A percentile compares a stretch with the other conserved stretches of the same genome.
phyloP scores from a whole-genome alignment of 1,140 invertebrate species.

The Drosophila tropicalis region DNA sequence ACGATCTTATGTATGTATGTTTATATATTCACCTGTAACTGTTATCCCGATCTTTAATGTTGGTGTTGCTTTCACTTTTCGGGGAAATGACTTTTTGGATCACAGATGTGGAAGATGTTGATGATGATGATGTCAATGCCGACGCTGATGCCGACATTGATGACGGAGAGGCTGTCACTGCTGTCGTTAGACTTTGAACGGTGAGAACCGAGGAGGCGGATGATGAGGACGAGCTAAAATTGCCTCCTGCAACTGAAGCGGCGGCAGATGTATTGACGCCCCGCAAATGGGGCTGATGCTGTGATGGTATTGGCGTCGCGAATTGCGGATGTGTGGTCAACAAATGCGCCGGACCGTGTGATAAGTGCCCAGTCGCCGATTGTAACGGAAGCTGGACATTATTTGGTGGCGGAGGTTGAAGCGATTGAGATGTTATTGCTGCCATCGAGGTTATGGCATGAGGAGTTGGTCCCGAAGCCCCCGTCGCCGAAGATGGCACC shows the following conservation, averaged over 20 bases:
- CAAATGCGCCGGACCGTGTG: slow-evolving; percentile 57
- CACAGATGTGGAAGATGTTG: slow-evolving; percentile 72
- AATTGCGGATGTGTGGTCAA: slow-evolving; percentile 56
- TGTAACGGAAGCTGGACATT: slow-evolving; percentile 56
- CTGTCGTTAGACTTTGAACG: slow-evolving; percentile 57
- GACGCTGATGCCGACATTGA: slow-evolving; percentile 37
- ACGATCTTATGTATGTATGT: too few species aligned
- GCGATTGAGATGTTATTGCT: slow-evolving; percentile 40
- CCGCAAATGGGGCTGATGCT: slow-evolving; percentile 49
- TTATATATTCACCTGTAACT: slow-evolving; percentile 88
- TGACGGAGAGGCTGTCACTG: slow-evolving; percentile 44
- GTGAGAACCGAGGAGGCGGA: slow-evolving; percentile 30
- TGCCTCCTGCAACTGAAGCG: slow-evolving; percentile 19
- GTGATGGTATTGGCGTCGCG: slow-evolving; percentile 28
- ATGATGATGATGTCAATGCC: slow-evolving; percentile 34
- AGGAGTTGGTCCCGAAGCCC: slow-evolving; percentile 40
- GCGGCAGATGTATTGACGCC: slow-evolving; percentile 35
- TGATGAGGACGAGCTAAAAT: slow-evolving; percentile 31
- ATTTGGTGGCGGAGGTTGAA: slow-evolving; percentile 43
- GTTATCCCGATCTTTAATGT: slow-evolving; percentile 89
- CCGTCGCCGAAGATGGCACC: slow-evolving; percentile 20
- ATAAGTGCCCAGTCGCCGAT: slow-evolving; percentile 38
- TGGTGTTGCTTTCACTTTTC: slow-evolving; percentile 88
- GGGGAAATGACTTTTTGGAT: slow-evolving; percentile 86
- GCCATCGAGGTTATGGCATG: slow-evolving; percentile 31